Conservation (phyloP, 2,113 vertebrate genomes). For the Gymnobelideus leadbeateri region DNA sequence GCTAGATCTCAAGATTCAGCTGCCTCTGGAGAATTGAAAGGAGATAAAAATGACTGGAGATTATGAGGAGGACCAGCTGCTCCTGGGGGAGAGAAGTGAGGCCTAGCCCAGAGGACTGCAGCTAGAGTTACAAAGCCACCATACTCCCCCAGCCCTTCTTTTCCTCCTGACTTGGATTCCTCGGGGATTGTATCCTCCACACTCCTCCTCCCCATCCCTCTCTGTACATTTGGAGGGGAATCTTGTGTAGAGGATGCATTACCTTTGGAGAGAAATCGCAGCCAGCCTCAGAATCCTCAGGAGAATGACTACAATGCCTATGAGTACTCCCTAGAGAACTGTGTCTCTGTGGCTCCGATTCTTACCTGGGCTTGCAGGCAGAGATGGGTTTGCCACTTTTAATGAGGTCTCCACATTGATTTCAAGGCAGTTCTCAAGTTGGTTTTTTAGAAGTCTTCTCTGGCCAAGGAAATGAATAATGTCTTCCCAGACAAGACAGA, state of each 20-base stretch:
- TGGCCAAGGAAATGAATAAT: background rate
- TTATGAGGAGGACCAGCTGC: background rate
- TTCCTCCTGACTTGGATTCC: background rate
- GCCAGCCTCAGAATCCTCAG: background rate
- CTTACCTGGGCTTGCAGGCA: background rate
- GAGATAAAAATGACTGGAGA: background rate
- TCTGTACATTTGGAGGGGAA: background rate
- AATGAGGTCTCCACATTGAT: background rate
- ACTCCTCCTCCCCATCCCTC: no score
- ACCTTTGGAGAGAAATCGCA: background rate
- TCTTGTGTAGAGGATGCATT: background rate
- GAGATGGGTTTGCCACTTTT: background rate
- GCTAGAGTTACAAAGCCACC: background rate
- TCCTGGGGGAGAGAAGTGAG: background rate
- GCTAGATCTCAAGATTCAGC: background rate
- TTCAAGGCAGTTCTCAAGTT: background rate
- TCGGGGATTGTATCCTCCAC: background rate
- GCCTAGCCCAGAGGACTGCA: fast-evolving
- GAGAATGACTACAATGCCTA: slow-evolving; percentile 22
- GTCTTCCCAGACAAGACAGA: background rate
- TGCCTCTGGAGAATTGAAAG: slow-evolving; percentile 20
- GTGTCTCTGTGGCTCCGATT: background rate
- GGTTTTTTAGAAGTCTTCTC: background rate
- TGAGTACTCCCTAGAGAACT: slow-evolving; percentile 24
- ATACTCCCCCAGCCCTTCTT: background rate